Percentiles rank a stretch among this genome's conserved stretches.
phyloP scores from a whole-genome alignment of 2,113 vertebrate species.

The Coregonus clupeaformis region DNA sequence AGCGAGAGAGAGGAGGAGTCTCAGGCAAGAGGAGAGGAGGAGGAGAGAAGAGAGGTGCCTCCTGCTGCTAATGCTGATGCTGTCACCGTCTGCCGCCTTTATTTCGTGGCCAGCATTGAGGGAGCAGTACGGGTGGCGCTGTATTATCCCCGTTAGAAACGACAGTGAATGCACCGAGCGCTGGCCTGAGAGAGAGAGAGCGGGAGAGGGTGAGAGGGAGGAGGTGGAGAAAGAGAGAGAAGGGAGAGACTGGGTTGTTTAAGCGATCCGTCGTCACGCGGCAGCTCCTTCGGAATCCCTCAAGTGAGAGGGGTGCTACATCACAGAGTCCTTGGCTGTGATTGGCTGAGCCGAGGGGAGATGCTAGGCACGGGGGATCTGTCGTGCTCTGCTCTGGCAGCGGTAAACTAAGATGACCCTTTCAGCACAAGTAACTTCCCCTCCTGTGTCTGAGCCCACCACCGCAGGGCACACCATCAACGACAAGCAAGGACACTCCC shows the following conservation, averaged over 20 bases:
- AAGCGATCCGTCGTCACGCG: constrained; percentile 75
- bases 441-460: constrained; percentile 11
- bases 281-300: constrained; percentile 89
- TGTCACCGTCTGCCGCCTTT: background rate
- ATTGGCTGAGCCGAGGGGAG: constrained; percentile 79
- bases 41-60: background rate
- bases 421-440: constrained; percentile 69
- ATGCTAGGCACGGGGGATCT: constrained; percentile 48
- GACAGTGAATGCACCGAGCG: constrained; percentile 26
- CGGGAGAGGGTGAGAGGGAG: background rate
- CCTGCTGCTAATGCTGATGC: background rate
- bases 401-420: constrained; percentile 79
- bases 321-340: constrained; percentile 70
- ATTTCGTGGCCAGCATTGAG: constrained; percentile 61
- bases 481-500: constrained; percentile 64
- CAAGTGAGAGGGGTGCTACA: constrained; percentile 80
- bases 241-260: constrained; percentile 69
- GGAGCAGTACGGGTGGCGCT: constrained; percentile 62
- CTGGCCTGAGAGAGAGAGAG: constrained; percentile 25
- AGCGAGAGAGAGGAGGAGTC: constrained; percentile 31
- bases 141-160: constrained; percentile 59
- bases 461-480: constrained; percentile 38
- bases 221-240: constrained; percentile 8
- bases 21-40: constrained; percentile 36
- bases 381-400: constrained; percentile 33